A percentile compares a stretch with the other conserved stretches of the same genome.
Evolutionary conservation across 1,140 invertebrate species (phyloP).

Genomic region (Drosophila simulans): DNA sequence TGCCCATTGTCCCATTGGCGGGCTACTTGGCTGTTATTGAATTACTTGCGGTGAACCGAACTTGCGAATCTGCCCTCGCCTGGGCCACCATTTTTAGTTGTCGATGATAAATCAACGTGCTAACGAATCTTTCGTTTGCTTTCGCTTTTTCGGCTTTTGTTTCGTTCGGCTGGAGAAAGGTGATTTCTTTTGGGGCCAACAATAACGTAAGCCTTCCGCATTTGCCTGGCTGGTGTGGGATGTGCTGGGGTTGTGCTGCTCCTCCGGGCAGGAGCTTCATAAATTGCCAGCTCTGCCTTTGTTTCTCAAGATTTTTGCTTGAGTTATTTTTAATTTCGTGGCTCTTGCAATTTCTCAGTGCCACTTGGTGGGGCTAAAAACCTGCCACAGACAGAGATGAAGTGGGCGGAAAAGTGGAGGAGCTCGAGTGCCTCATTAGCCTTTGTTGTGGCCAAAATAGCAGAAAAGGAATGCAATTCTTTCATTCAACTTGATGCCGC

Average conservation of each 20-base stretch:
- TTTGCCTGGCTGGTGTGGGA: slow-evolving; percentile 15
- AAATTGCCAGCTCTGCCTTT: slow-evolving; percentile 69
- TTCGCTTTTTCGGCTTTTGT: slow-evolving; percentile 51
- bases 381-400: slow-evolving; percentile 39
- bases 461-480: slow-evolving; percentile 33
- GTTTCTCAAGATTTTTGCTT: slow-evolving; percentile 74
- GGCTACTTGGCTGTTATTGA: slow-evolving; percentile 62
- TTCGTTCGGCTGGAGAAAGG: slow-evolving; percentile 12
- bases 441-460: slow-evolving; percentile 37
- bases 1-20: slow-evolving; percentile 15
- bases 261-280: slow-evolving; percentile 47
- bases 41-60: slow-evolving; percentile 56
- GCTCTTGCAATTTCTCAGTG: slow-evolving; percentile 76
- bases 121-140: slow-evolving; percentile 65
- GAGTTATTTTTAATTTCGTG: slow-evolving; percentile 83
- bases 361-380: slow-evolving; percentile 45
- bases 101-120: slow-evolving; percentile 78
- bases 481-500: slow-evolving; percentile 28
- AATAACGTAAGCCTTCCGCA: slow-evolving; percentile 67
- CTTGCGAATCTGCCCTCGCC: slow-evolving; percentile 34
- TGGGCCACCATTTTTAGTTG: slow-evolving; percentile 13
- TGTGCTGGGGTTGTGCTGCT: not conserved
- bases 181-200: slow-evolving; percentile 37
- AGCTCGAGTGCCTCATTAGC: slow-evolving; percentile 64
- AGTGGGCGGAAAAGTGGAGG: slow-evolving; percentile 13